Percentiles rank a stretch among this genome's conserved stretches.
phyloP scores from a whole-genome alignment of 2,797 vertebrate species.

The Masticophis lateralis region DNA sequence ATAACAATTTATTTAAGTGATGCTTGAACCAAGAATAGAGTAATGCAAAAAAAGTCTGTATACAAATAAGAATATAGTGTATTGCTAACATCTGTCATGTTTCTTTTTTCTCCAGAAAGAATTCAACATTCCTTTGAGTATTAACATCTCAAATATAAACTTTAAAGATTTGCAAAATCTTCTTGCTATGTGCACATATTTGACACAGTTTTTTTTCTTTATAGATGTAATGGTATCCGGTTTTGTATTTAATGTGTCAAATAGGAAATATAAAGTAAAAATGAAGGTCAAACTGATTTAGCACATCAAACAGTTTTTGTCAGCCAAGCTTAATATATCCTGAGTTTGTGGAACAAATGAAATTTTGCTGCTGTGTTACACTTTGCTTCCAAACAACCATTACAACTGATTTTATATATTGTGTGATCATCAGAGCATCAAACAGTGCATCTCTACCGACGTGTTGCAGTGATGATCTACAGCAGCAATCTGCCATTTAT shows the following conservation, averaged over 20 bases:
- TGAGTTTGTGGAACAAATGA: slow-evolving; percentile 92
- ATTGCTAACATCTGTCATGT: slow-evolving; percentile 42
- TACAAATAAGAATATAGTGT: background rate
- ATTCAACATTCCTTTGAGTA: slow-evolving; percentile 24
- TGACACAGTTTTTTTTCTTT: slow-evolving; percentile 18
- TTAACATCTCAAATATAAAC: background rate
- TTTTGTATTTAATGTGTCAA: slow-evolving; percentile 79
- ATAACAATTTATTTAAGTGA: slow-evolving; percentile 50
- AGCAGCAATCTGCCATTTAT: slow-evolving; percentile 85
- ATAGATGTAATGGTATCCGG: slow-evolving; percentile 48
- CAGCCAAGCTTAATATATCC: slow-evolving; percentile 84
- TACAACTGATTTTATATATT: slow-evolving; percentile 88
- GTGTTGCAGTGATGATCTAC: slow-evolving; percentile 81
- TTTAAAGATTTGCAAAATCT: background rate
- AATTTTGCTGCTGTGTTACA: slow-evolving; percentile 85
- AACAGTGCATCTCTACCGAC: slow-evolving; percentile 82
- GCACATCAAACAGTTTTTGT: slow-evolving; percentile 85
- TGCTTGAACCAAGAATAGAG: slow-evolving; percentile 45
- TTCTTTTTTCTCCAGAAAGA: slow-evolving; percentile 46
- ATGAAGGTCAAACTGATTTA: slow-evolving; percentile 90
- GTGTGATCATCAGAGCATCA: slow-evolving; percentile 86
- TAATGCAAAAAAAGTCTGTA: slow-evolving; percentile 46
- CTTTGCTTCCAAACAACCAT: slow-evolving; percentile 85
- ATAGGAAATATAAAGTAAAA: slow-evolving; percentile 86
- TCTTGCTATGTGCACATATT: background rate